These are phyloP conservation scores for Latrodectus elegans DNA, from an alignment of 2,888 invertebrate species.

Conservation along the genomic window DNA sequence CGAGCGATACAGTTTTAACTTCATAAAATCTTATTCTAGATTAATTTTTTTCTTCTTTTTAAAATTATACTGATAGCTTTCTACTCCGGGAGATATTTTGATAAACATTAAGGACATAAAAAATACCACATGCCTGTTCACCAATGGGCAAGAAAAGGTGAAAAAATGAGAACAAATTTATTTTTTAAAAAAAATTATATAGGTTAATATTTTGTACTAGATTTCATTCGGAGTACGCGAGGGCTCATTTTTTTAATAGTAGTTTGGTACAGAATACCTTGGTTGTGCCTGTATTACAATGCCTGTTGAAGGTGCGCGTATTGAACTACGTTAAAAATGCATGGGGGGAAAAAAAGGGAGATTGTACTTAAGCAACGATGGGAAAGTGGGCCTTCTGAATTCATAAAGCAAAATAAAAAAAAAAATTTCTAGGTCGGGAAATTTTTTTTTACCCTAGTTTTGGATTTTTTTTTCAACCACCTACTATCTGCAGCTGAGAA, in stretches of 20 bases:
- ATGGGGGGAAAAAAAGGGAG: constrained; percentile 3
- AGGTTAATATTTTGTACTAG: not conserved
- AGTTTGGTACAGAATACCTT: no score
- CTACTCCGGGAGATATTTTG: no score
- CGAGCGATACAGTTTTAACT: no score
- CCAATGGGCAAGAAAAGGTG: not conserved
- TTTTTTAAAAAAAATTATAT: not conserved
- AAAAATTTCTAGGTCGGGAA: constrained; percentile 45
- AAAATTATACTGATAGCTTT: no score
- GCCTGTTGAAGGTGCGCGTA: not conserved
- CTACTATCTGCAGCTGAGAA: constrained; percentile 7
- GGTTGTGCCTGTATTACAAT: not conserved
- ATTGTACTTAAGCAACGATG: constrained; percentile 16
- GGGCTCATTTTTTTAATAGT: not conserved
- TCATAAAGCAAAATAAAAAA: not conserved
- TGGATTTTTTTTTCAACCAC: constrained; percentile 3
- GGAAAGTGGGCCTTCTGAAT: constrained; percentile 28
- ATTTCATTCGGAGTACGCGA: not conserved
- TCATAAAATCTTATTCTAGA: no score
- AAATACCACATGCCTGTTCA: not conserved
- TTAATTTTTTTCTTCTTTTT: no score
- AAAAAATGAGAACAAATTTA: not conserved
- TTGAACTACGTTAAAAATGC: not conserved
- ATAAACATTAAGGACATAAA: not conserved
- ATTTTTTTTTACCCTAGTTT: not conserved